Conservation (phyloP, 2,797 vertebrate species). For the Microhierax caerulescens region DNA sequence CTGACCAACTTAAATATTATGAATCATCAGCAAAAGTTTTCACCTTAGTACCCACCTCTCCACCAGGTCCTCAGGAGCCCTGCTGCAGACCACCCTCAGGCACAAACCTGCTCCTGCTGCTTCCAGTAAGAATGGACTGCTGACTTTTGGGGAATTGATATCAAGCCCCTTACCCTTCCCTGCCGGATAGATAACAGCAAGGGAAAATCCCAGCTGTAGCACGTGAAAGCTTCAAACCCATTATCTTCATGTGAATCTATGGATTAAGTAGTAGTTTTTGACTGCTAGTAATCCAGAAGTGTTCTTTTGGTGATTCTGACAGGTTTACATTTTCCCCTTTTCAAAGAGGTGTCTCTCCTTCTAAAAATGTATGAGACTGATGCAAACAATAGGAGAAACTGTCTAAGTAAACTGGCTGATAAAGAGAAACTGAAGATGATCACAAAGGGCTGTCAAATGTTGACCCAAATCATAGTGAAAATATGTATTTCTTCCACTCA, state of each 20-base stretch:
- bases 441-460: background rate
- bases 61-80: background rate
- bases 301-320: background rate
- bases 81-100: background rate
- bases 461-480: background rate
- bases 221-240: background rate
- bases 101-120: background rate
- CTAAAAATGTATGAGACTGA: background rate
- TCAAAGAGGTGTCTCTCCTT: background rate
- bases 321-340: background rate
- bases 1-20: background rate
- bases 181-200: background rate
- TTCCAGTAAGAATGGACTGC: background rate
- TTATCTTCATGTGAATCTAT: background rate
- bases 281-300: background rate
- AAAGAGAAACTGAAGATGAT: background rate
- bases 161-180: background rate
- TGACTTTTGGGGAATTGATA: background rate
- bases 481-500: background rate
- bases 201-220: background rate
- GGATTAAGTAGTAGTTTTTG: background rate
- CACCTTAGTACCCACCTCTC: background rate
- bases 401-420: background rate
- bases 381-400: background rate
- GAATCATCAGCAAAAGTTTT: background rate